A percentile compares a stretch with the other conserved stretches of the same genome.
Evolutionary conservation across 2,888 invertebrate genomes (phyloP).

Genomic region (Ptychoptera contaminata): DNA sequence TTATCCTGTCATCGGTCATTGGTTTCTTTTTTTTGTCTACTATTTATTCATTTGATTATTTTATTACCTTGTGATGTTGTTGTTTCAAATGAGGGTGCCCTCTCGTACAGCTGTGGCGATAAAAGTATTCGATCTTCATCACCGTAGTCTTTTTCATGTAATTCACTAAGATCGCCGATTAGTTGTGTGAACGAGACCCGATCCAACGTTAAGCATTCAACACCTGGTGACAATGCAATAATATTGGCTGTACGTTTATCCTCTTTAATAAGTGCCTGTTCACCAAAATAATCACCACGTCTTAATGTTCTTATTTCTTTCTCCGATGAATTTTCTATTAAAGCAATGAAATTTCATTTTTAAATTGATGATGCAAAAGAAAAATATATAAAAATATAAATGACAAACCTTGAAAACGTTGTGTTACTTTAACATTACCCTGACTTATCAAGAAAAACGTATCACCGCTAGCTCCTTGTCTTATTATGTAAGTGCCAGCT

Average conservation of each 20-base stretch:
- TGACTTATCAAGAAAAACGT: constrained; percentile 83
- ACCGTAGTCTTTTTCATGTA: constrained; percentile 58
- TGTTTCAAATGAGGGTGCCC: constrained; percentile 18
- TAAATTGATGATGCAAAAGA: background rate
- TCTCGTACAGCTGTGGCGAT: background rate
- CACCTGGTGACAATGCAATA: constrained; percentile 69
- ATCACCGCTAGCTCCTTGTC: constrained; percentile 76
- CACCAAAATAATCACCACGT: constrained; percentile 77
- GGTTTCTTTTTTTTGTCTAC: too few relatives aligned
- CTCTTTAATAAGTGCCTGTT: constrained; percentile 72
- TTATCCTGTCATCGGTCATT: too few relatives aligned
- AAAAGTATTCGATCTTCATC: constrained; percentile 39
- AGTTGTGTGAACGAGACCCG: constrained; percentile 58
- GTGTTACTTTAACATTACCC: constrained; percentile 60
- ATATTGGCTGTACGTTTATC: constrained; percentile 84
- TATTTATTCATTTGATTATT: too few relatives aligned
- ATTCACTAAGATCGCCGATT: constrained; percentile 58
- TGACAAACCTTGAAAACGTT: constrained; percentile 38
- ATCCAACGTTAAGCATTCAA: constrained; percentile 77
- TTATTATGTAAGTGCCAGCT: constrained; percentile 62
- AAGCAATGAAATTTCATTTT: background rate
- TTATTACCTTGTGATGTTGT: constrained; percentile 22
- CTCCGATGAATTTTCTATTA: constrained; percentile 26
- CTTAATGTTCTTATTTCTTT: constrained; percentile 51
- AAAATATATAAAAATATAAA: constrained; percentile 10